Conservation (phyloP, 2,797 vertebrate species). For the Typhlichthys subterraneus region DNA sequence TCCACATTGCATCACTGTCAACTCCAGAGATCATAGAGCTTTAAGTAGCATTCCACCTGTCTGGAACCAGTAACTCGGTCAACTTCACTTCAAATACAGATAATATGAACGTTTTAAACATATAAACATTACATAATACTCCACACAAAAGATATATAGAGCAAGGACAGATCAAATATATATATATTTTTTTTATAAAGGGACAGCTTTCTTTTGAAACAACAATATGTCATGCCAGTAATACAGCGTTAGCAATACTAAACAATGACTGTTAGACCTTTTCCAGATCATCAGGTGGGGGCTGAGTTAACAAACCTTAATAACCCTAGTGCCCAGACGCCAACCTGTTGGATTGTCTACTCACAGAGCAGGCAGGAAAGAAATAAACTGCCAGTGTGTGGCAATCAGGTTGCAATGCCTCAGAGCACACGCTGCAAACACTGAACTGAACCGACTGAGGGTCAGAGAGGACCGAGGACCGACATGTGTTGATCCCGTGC, state of each 20-base stretch:
- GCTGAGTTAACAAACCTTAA: slow-evolving; percentile 70
- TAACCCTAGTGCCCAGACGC: slow-evolving; percentile 54
- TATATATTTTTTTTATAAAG: too few relatives aligned
- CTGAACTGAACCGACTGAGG: slow-evolving; percentile 54
- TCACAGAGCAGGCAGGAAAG: slow-evolving; percentile 50
- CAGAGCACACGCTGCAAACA: slow-evolving; percentile 43
- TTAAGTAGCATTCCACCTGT: slow-evolving; percentile 21
- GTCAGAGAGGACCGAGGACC: slow-evolving; percentile 46
- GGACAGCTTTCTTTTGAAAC: too few relatives aligned
- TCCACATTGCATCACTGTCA: slow-evolving; percentile 44
- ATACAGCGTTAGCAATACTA: slow-evolving; percentile 2
- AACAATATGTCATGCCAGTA: too few relatives aligned
- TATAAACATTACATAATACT: too few relatives aligned
- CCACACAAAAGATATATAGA: too few relatives aligned
- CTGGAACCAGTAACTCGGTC: slow-evolving; percentile 27
- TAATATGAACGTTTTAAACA: too few relatives aligned
- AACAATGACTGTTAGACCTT: slow-evolving; percentile 55
- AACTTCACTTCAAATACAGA: slow-evolving; percentile 6
- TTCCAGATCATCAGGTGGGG: slow-evolving; percentile 69
- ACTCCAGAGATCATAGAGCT: too few relatives aligned
- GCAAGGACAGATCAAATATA: too few relatives aligned
- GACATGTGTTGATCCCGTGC: slow-evolving; percentile 69
- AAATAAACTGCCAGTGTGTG: slow-evolving; percentile 52
- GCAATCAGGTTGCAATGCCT: slow-evolving; percentile 38
- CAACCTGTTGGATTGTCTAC: slow-evolving; percentile 11